A percentile compares a stretch with the other conserved stretches of the same genome.
Evolutionary conservation across 2,888 invertebrate genomes (phyloP).

Genomic region (Caenorhabditis japonica): DNA sequence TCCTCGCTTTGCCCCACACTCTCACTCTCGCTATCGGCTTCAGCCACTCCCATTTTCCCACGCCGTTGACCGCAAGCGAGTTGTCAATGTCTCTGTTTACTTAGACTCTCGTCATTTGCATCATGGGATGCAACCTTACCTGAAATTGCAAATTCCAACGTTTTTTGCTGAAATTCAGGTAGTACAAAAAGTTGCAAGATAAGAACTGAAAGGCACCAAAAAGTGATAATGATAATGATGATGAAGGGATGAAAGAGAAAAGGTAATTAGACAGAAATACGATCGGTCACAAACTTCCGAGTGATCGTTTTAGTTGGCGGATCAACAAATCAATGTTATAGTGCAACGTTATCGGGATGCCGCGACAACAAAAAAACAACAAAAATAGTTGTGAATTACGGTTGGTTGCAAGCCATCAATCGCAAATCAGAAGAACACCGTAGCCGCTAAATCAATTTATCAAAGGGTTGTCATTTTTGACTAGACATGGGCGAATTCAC

Average conservation of each 20-base stretch:
- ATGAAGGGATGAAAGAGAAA: constrained; percentile 19
- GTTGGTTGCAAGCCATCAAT: too few relatives aligned
- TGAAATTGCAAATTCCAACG: constrained; percentile 25
- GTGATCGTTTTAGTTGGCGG: neutral
- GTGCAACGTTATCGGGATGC: too few relatives aligned
- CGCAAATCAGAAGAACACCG: too few relatives aligned
- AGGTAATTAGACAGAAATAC: constrained; percentile 4
- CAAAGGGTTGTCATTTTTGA: too few relatives aligned
- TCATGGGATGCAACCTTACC: constrained; percentile 15
- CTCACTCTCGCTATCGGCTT: constrained; percentile 8
- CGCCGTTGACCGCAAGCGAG: constrained; percentile 34
- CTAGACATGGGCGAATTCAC: too few relatives aligned
- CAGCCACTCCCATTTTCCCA: constrained; percentile 49
- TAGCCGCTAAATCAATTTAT: too few relatives aligned
- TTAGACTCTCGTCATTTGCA: constrained; percentile 23
- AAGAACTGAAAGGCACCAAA: too few relatives aligned
- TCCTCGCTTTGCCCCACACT: constrained; percentile 2
- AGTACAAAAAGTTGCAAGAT: too few relatives aligned
- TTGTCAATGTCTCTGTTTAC: constrained; percentile 38
- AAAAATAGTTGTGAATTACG: too few relatives aligned
- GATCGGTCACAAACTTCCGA: neutral
- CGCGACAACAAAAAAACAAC: too few relatives aligned
- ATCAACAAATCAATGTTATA: neutral
- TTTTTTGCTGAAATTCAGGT: constrained; percentile 15
- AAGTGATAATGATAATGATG: too few relatives aligned